Conservation (phyloP, 2,113 vertebrate species). For the Cynopterus brachyotis region DNA sequence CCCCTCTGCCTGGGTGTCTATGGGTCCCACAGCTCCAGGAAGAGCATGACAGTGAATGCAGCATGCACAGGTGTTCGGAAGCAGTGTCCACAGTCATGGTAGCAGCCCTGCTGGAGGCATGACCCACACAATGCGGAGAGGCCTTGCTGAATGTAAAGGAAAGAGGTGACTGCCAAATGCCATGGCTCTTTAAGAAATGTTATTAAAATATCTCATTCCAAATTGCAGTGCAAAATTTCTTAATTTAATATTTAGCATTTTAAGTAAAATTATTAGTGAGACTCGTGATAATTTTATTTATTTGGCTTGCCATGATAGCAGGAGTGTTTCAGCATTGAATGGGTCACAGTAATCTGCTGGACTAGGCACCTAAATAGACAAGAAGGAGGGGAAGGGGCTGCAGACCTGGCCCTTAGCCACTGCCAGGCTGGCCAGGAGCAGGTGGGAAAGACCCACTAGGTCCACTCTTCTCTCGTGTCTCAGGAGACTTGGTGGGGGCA, state of each 20-base stretch:
- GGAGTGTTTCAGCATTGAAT: accelerated
- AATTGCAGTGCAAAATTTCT: not conserved
- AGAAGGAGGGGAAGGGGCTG: no score
- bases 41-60: accelerated
- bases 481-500: accelerated
- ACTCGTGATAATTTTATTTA: not conserved
- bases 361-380: accelerated
- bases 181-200: not conserved
- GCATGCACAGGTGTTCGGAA: accelerated
- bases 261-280: not conserved
- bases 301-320: not conserved
- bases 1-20: no score
- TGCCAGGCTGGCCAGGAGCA: not conserved
- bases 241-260: not conserved
- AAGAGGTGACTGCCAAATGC: accelerated
- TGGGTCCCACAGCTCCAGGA: not conserved
- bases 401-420: not conserved
- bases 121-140: accelerated
- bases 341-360: accelerated
- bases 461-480: no score
- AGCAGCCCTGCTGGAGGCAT: accelerated
- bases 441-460: accelerated
- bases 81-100: accelerated
- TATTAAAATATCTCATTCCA: not conserved
- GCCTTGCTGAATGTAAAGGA: not conserved